These are phyloP conservation scores for Lateolabrax maculatus DNA, from an alignment of 2,797 vertebrate genomes.

Conservation along the genomic window DNA sequence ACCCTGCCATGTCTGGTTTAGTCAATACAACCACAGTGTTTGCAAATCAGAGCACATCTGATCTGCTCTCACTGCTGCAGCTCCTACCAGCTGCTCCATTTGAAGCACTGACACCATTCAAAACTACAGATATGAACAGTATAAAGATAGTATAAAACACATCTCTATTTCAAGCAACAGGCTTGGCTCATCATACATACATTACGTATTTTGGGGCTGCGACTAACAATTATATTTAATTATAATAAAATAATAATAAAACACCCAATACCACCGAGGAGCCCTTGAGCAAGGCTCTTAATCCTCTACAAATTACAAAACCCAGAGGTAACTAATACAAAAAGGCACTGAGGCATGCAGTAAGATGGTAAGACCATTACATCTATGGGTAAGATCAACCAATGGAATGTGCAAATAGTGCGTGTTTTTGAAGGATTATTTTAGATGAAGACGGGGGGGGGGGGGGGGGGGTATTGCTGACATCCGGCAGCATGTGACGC, in stretches of 20 bases:
- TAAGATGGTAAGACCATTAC: too few relatives aligned
- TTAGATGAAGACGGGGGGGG: background rate
- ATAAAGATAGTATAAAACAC: background rate
- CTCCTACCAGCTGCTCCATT: background rate
- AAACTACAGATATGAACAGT: background rate
- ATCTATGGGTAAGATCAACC: too few relatives aligned
- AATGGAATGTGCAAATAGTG: too few relatives aligned
- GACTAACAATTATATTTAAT: too few relatives aligned
- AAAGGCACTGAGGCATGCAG: too few relatives aligned
- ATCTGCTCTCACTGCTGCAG: constrained; percentile 5
- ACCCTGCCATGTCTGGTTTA: constrained; percentile 19
- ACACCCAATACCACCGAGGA: too few relatives aligned
- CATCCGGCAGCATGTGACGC: constrained; percentile 49
- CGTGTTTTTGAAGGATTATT: background rate
- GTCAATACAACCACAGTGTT: constrained; percentile 27
- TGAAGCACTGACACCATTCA: background rate
- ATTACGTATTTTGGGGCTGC: too few relatives aligned
- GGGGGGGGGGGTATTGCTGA: constrained; percentile 59
- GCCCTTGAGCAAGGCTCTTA: too few relatives aligned
- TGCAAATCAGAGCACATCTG: constrained; percentile 15
- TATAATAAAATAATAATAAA: too few relatives aligned
- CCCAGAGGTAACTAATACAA: background rate
- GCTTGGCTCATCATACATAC: background rate
- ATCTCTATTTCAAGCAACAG: background rate
- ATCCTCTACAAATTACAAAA: background rate